phyloP scores from a whole-genome alignment of 2,113 vertebrate genomes.

The Paracanthobrama guichenoti region DNA sequence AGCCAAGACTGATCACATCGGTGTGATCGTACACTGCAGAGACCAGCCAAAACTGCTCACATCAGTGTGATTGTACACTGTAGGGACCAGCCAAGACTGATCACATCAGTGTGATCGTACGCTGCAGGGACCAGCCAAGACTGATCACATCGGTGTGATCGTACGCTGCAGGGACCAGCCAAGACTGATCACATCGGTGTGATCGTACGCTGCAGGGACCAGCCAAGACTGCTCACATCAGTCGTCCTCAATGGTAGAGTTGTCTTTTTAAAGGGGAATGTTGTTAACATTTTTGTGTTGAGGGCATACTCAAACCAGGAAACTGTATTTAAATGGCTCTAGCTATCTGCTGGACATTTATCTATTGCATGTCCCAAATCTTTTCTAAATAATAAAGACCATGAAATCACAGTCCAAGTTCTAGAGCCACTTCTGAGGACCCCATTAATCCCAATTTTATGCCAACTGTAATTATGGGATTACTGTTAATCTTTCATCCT shows the following conservation, averaged over 20 bases:
- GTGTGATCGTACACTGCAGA: no score
- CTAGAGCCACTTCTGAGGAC: background rate
- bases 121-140: no score
- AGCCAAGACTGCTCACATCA: no score
- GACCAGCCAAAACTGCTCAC: no score
- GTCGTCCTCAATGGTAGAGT: background rate
- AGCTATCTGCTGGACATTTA: background rate
- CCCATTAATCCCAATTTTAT: slow-evolving; percentile 17
- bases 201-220: no score
- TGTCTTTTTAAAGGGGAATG: background rate
- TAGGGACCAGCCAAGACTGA: no score
- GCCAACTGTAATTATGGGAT: slow-evolving; percentile 17
- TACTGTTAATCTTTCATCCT: slow-evolving; percentile 19
- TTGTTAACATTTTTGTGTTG: background rate
- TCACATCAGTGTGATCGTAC: no score
- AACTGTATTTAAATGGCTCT: background rate
- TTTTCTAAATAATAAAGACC: slow-evolving; percentile 22
- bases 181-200: no score
- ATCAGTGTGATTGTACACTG: no score
- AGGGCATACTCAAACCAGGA: background rate
- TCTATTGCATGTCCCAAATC: background rate
- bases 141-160: no score
- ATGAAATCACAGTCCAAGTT: background rate
- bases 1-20: no score
- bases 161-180: no score